Base-by-base conservation (phyloP, 2,888 invertebrate species). In the Hybos culiciformis region DNA sequence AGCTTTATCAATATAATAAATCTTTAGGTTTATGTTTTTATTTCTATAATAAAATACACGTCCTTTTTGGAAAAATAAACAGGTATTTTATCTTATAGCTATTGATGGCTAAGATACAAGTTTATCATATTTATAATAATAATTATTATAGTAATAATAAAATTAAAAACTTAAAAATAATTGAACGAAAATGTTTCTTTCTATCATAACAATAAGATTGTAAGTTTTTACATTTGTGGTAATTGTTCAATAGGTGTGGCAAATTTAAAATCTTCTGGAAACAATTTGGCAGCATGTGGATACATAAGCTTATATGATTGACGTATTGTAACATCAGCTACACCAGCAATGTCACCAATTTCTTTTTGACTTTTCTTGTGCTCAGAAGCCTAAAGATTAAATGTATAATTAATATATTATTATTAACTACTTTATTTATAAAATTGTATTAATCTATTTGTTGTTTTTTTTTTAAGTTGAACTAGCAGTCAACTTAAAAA, bases 231-330 rank as follows among this genome's bases (percentile, higher is more conserved):
- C 82, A 83, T 84, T 59, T 82, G 82, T 3, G 97, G 96, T 50
- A 97, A 73, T 61, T 85, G 84, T 52, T 96, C 94, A 51, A 97
- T 90, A 1, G 94, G 90, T 8, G 90, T 93, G 12, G 82, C 80
- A 61, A 97, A 96, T 66, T 85, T 87, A 69, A 97, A 97, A 67
- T 96, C 96, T 53, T 85, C 84, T 0, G 97, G 98, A 69, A 98
- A 98, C 2, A 98, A 71, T 56, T 85, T 83, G 2, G 75, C 77
- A 1, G 96, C 97, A 58, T 83, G 84, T 2, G 94, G 93, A 61
- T 91, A 88, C 91, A 98, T 93, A 26, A 92, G 74, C 64, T 96
- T 96, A 69, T 97, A 98, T 0, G 94, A 91, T 61, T 96, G 94
- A 21, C 93, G 73, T 53, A 98, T 96, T 2, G 98, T 98, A 12